These are phyloP conservation scores for Hormiphora californensis DNA, from an alignment of 37 sponge, comb jelly and placozoan genomes.

Conservation along the genomic window DNA sequence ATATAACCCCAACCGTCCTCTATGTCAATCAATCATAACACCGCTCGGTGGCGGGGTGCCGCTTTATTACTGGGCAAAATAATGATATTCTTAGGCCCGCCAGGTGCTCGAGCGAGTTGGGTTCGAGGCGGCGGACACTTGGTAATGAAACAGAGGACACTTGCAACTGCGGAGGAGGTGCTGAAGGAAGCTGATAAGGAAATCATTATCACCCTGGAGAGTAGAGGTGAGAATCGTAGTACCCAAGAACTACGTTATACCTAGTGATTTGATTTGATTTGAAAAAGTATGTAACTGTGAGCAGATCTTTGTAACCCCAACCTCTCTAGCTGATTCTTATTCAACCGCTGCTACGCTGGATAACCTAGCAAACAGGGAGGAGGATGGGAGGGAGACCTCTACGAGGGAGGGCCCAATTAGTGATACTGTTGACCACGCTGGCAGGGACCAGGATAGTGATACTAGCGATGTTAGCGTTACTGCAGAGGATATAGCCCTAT, in stretches of 20 bases:
- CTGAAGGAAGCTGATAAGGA: neutral
- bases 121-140: neutral
- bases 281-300: neutral
- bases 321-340: neutral
- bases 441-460: neutral
- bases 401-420: too few relatives aligned
- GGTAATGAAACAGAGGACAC: neutral
- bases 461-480: slow-evolving; percentile 34
- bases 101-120: neutral
- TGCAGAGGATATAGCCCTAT: slow-evolving; percentile 40
- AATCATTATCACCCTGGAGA: neutral
- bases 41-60: too few relatives aligned
- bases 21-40: too few relatives aligned
- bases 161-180: neutral
- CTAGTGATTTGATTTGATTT: neutral
- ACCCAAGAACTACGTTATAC: too few relatives aligned
- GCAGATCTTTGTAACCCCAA: neutral
- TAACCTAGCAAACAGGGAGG: too few relatives aligned
- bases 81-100: neutral
- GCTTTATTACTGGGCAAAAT: too few relatives aligned
- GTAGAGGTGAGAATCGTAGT: neutral
- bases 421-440: neutral
- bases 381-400: too few relatives aligned
- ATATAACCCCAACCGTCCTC: too few relatives aligned
- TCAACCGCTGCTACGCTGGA: neutral